Conservation (phyloP, 2,888 invertebrate species). For the Noctua comes region DNA sequence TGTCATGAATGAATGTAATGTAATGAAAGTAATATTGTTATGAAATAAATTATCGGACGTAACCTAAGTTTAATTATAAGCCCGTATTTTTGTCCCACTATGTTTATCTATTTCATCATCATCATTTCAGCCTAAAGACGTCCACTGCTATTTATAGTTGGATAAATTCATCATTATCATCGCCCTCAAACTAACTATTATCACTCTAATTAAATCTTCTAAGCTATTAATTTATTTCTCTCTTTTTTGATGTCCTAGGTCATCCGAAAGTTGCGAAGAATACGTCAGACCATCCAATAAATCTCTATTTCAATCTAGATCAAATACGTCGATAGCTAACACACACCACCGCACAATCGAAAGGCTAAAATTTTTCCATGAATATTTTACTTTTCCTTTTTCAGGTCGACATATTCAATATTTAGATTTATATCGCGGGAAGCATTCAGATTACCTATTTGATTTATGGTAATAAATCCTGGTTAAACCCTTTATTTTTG, state of each 20-base stretch:
- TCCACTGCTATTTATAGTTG: too few relatives aligned
- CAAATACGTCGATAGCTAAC: slow-evolving; percentile 42
- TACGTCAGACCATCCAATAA: not conserved
- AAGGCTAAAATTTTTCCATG: slow-evolving; percentile 66
- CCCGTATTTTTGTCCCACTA: too few relatives aligned
- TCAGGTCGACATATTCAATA: slow-evolving; percentile 74
- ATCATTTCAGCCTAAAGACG: too few relatives aligned
- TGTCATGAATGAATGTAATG: too few relatives aligned
- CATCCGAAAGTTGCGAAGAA: not conserved
- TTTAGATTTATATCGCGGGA: slow-evolving; percentile 73
- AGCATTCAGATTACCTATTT: slow-evolving; percentile 69
- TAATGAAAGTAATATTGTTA: not conserved
- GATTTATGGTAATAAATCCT: slow-evolving; percentile 60
- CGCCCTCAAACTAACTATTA: not conserved
- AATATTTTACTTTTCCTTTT: slow-evolving; percentile 73
- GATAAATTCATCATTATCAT: not conserved
- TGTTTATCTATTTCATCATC: too few relatives aligned
- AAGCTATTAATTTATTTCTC: not conserved
- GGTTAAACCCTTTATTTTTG: slow-evolving; percentile 57
- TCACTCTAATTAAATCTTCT: not conserved
- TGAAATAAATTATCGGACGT: not conserved
- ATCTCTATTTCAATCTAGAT: slow-evolving; percentile 42
- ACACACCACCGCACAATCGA: slow-evolving; percentile 41
- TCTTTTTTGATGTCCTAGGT: too few relatives aligned
- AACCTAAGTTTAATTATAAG: not conserved